These are phyloP conservation scores for Macrophya annulata DNA, from an alignment of 2,888 invertebrate species.

Conservation along the genomic window DNA sequence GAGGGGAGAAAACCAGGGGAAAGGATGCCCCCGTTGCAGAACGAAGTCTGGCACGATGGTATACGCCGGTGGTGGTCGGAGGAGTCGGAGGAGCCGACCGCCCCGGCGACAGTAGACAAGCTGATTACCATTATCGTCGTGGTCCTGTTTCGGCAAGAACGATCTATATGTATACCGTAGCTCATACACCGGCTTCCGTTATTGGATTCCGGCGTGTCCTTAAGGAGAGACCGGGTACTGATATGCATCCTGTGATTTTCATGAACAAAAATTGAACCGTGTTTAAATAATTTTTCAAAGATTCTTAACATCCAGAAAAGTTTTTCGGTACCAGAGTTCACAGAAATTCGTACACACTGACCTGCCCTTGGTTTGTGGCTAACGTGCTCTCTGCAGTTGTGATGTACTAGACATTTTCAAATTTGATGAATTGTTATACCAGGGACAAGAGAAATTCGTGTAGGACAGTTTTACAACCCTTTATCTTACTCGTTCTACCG, in stretches of 20 bases:
- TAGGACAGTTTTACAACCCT: constrained; percentile 50
- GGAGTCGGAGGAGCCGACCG: constrained; percentile 61
- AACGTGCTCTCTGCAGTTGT: background rate
- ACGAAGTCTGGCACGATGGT: constrained; percentile 37
- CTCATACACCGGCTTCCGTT: constrained; percentile 16
- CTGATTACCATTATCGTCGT: constrained; percentile 72
- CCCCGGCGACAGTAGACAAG: constrained; percentile 68
- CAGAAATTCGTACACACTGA: background rate
- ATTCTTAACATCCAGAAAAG: background rate
- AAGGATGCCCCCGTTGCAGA: constrained; percentile 61
- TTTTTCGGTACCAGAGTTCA: background rate
- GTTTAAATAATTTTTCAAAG: background rate
- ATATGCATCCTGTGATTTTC: background rate
- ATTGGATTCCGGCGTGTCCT: constrained; percentile 17
- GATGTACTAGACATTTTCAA: background rate
- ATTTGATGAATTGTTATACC: constrained; percentile 29
- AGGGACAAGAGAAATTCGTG: constrained; percentile 31
- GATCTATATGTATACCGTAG: constrained; percentile 24
- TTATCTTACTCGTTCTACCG: constrained; percentile 21
- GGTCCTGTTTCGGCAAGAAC: constrained; percentile 62
- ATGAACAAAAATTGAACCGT: background rate
- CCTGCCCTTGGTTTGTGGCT: constrained; percentile 1
- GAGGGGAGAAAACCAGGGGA: constrained; percentile 53
- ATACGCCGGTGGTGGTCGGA: constrained; percentile 36
- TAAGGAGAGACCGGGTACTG: background rate